A percentile compares a stretch with the other conserved stretches of the same genome.
Evolutionary conservation across 2,113 vertebrate species (phyloP).

Genomic region (Entomyzon cyanotis): DNA sequence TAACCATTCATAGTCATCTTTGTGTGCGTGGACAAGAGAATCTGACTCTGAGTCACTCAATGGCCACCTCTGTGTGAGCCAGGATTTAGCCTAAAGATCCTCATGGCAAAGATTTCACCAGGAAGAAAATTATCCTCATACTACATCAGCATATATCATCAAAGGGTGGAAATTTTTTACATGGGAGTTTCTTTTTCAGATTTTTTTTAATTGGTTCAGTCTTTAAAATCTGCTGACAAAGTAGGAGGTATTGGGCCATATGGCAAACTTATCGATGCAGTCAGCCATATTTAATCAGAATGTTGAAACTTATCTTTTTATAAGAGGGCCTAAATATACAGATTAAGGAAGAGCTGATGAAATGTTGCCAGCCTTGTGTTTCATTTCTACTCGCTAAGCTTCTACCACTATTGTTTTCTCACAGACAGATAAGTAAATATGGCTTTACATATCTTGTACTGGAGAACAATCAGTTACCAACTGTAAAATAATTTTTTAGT

Average conservation of each 20-base stretch:
- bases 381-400: neutral
- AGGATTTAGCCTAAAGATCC: neutral
- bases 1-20: neutral
- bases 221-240: neutral
- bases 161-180: neutral
- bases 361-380: neutral
- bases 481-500: neutral
- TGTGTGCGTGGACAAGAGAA: accelerated
- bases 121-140: neutral
- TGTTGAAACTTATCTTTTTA: neutral
- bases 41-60: accelerated
- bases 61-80: neutral
- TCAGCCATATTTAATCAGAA: neutral
- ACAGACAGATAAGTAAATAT: neutral
- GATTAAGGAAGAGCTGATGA: neutral
- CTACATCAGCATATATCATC: neutral
- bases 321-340: neutral
- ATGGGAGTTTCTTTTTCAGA: neutral
- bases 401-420: neutral
- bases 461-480: neutral
- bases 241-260: neutral
- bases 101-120: neutral
- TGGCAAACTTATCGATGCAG: neutral
- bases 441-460: neutral
- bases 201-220: neutral